A percentile compares a stretch with the other conserved stretches of the same genome.
Evolutionary conservation across 2,888 invertebrate species (phyloP).

Genomic region (Psylliodes chrysocephalus): DNA sequence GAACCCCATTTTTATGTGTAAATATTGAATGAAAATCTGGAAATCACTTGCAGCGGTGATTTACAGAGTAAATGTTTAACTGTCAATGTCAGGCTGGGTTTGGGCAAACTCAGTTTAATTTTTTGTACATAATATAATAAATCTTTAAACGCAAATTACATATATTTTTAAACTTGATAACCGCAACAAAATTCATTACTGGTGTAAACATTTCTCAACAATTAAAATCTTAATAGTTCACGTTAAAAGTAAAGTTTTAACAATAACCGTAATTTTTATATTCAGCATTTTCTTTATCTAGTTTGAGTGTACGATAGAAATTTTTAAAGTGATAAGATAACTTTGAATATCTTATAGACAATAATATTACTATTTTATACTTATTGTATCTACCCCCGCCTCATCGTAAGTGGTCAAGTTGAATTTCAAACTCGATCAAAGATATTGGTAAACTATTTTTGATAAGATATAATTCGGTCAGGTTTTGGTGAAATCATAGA

Average conservation of each 20-base stretch:
- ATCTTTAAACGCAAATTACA: neutral
- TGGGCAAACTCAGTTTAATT: neutral
- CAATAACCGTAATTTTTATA: too few species aligned
- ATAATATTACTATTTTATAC: constrained; percentile 19
- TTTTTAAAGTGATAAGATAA: constrained; percentile 16
- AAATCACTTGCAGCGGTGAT: constrained; percentile 10
- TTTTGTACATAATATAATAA: neutral
- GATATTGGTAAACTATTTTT: constrained; percentile 22
- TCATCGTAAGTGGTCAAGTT: constrained; percentile 1
- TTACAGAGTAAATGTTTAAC: neutral
- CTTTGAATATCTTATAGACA: constrained; percentile 22
- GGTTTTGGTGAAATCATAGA: neutral
- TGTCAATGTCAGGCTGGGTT: neutral
- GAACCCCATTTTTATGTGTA: constrained; percentile 1
- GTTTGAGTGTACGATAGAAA: neutral
- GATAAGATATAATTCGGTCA: neutral
- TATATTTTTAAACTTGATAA: neutral
- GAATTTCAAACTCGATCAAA: neutral
- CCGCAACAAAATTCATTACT: too few species aligned
- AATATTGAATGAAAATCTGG: constrained; percentile 10
- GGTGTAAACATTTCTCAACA: too few species aligned
- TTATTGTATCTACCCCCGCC: neutral
- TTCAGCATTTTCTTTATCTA: too few species aligned
- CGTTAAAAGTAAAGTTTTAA: too few species aligned
- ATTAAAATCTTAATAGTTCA: too few species aligned